Evolutionary conservation across 2,888 invertebrate genomes (phyloP).

Genomic region (Yponomeuta sedellus): DNA sequence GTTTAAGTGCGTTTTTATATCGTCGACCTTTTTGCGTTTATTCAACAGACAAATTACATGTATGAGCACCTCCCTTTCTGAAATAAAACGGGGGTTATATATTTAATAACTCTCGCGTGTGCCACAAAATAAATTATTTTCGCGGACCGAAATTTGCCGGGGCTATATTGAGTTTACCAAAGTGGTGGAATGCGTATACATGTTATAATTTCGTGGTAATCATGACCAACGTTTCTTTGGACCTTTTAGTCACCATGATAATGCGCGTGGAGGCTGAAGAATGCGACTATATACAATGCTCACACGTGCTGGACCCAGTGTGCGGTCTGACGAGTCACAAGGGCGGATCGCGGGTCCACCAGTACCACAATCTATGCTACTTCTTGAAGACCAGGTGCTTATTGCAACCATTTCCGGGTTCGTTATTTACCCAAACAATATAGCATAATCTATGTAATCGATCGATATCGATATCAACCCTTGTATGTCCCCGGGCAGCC

Average conservation of each 20-base stretch:
- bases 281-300: slow-evolving; percentile 37
- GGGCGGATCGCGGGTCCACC: slow-evolving; percentile 24
- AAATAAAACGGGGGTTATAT: not conserved
- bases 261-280: slow-evolving; percentile 26
- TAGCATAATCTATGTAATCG: not conserved
- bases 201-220: not conserved
- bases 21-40: not conserved
- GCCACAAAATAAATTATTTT: not conserved
- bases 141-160: not conserved
- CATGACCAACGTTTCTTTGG: not conserved
- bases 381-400: slow-evolving; percentile 41
- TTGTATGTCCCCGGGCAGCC: no score
- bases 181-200: not conserved
- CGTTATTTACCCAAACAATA: slow-evolving; percentile 13
- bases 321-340: slow-evolving; percentile 37
- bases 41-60: not conserved
- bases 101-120: not conserved
- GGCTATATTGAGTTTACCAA: not conserved
- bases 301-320: slow-evolving; percentile 47
- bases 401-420: slow-evolving; percentile 25
- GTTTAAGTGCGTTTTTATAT: not conserved
- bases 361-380: slow-evolving; percentile 48
- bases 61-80: not conserved
- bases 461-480: no score
- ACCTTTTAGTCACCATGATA: not conserved